These are phyloP conservation scores for Orgyia antiqua DNA, from an alignment of 2,888 invertebrate species.

Conservation along the genomic window DNA sequence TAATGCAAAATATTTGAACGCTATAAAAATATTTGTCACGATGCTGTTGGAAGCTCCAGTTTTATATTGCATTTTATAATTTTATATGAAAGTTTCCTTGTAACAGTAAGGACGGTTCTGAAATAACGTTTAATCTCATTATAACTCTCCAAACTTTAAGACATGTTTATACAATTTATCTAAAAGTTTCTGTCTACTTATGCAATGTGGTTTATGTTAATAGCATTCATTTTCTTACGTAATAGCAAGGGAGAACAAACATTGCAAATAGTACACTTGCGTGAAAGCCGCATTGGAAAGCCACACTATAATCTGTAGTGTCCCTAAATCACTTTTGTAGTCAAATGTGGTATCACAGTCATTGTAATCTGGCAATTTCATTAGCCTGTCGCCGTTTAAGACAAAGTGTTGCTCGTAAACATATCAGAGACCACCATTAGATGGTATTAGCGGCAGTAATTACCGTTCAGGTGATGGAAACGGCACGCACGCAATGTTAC, in stretches of 20 bases:
- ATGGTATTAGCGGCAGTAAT: conserved; percentile 44
- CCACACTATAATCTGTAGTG: conserved; percentile 17
- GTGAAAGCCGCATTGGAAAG: conserved; percentile 23
- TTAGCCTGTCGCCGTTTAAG: conserved; percentile 31
- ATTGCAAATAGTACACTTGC: conserved; percentile 3
- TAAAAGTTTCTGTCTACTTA: conserved; percentile 9
- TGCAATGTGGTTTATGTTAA: conserved; percentile 11
- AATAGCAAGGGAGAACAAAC: conserved; percentile 10
- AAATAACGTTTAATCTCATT: too few relatives aligned
- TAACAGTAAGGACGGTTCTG: too few relatives aligned
- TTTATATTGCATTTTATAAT: too few relatives aligned
- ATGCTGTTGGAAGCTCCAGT: too few relatives aligned
- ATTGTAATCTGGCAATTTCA: conserved; percentile 42
- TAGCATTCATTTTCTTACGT: conserved; percentile 2
- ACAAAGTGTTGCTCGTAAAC: conserved; percentile 39
- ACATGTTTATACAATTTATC: conserved; percentile 1
- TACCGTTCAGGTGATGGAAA: conserved; percentile 23
- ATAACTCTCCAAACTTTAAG: too few relatives aligned
- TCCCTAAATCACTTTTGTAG: conserved; percentile 19
- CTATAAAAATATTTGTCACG: too few relatives aligned
- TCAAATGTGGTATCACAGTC: conserved; percentile 24
- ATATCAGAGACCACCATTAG: conserved; percentile 40
- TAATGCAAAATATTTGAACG: too few relatives aligned
- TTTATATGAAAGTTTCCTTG: too few relatives aligned
- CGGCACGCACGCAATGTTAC: conserved; percentile 9